Percentiles rank a stretch among this genome's conserved stretches.
Conservation (phyloP, 2,797 vertebrate species). For the Eutrigla gurnardus region DNA sequence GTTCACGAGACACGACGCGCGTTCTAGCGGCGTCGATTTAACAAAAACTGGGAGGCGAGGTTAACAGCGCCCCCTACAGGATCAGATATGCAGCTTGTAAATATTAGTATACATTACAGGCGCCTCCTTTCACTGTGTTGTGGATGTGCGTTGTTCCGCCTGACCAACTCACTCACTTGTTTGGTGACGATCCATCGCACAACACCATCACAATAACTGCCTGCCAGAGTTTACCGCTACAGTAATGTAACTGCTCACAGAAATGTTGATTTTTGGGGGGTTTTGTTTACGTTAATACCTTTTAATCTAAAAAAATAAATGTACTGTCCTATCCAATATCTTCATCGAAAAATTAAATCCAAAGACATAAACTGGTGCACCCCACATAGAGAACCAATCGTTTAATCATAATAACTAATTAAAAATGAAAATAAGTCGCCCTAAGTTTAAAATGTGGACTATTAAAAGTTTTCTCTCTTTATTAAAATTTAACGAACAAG, state of each 20-base stretch:
- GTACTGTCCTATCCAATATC: neutral
- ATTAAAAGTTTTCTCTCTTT: neutral
- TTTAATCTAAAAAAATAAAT: neutral
- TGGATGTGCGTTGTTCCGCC: neutral
- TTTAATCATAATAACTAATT: neutral
- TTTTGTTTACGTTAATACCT: too few relatives aligned
- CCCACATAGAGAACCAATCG: neutral
- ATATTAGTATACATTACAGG: neutral
- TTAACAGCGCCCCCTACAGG: conserved; percentile 69
- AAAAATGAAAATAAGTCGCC: too few relatives aligned
- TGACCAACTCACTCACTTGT: neutral
- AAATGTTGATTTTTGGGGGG: too few relatives aligned
- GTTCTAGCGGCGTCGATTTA: conserved; percentile 20
- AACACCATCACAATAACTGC: neutral
- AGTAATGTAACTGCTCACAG: neutral
- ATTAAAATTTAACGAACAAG: neutral
- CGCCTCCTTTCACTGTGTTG: neutral
- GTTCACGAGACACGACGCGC: conserved; percentile 39
- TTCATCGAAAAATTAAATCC: neutral
- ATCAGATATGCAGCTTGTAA: neutral
- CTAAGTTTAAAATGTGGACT: conserved; percentile 2
- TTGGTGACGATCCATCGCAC: neutral
- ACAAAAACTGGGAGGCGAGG: conserved; percentile 20
- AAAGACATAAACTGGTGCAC: neutral
- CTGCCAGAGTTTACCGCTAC: neutral